Base-by-base conservation (phyloP, 2,797 vertebrate genomes). In the Crypturellus tataupa region DNA sequence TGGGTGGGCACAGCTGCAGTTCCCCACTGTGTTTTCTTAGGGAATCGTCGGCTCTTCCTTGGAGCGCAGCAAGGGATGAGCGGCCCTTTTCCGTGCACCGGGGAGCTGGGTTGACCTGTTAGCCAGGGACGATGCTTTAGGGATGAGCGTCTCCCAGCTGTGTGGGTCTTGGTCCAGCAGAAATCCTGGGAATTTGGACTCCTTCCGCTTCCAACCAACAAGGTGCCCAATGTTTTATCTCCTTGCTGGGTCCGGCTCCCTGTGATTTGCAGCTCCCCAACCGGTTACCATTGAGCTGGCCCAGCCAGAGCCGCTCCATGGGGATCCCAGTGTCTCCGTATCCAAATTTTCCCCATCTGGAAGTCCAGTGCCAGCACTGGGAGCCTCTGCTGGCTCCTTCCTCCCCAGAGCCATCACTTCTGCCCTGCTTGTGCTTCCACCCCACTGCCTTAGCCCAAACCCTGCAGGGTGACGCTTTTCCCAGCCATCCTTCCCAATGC, bases 161-260 rank as follows among this genome's bases (percentile, higher is more conserved):
- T 0, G 3, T 53, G 47, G 63, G 5, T 67, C 39, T 47, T 64
- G 44, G 83, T 87, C 79, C 65, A 19, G 76, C 31, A 87, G 78
- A 71, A 94, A 95, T 90, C 73, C 91, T 11, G 65, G 81, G 85
- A 87, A 95, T 95, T 93, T 65, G 85, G 51, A 62, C 93, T 96
- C 80, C 69, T 93, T 89, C 49, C 49, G 88, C 96, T 97, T 85
- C 97, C 95, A 96, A 97, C 93, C 88, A 96, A 95, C 95, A 82
- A 93, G 97, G 85, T 63, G 25, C 85, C n/a, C 37, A 92, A 91
- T 31, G 77, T 6, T 96, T 97, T 94, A 97, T 97, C 96, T 96
- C 95, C 62, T 95, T 90, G 96, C 96, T 91, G 96, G 95, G 1
- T 97, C 97, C 97, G 97, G 96, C 97, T 97, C 94, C 89, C 97